These are phyloP conservation scores for Lordiphosa collinella DNA, from an alignment of 1,140 invertebrate species.

Conservation along the genomic window DNA sequence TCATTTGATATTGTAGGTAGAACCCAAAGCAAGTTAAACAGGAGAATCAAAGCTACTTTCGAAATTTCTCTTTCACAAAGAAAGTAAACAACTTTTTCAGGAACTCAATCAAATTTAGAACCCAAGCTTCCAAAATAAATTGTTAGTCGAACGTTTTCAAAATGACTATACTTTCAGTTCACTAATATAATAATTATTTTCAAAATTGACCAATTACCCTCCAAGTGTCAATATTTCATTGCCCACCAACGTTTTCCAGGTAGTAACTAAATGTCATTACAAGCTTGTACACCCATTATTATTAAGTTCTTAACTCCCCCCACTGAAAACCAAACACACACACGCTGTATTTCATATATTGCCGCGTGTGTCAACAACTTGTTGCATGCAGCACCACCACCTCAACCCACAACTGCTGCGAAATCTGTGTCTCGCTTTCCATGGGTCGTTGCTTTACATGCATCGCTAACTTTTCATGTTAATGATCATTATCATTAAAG, in stretches of 20 bases:
- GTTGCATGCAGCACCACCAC: slow-evolving; percentile 29
- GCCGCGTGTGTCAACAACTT: slow-evolving; percentile 50
- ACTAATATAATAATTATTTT: no score
- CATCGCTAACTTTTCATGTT: slow-evolving; percentile 33
- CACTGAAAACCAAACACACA: neutral
- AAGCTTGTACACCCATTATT: neutral
- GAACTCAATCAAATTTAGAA: no score
- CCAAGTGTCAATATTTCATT: slow-evolving; percentile 5
- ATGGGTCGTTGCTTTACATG: slow-evolving; percentile 39
- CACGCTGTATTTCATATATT: slow-evolving; percentile 21
- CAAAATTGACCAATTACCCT: no score
- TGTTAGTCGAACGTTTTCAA: no score
- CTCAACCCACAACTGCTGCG: slow-evolving; percentile 7
- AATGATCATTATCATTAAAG: slow-evolving; percentile 11
- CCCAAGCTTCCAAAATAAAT: no score
- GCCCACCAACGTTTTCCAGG: neutral
- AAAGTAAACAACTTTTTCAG: no score
- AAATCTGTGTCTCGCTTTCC: neutral
- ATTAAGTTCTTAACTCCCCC: slow-evolving; percentile 7
- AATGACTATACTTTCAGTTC: no score
- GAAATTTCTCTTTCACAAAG: no score
- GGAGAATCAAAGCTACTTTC: no score
- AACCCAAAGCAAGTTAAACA: no score
- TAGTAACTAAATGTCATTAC: slow-evolving; percentile 9
- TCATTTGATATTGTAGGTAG: no score